Percentiles rank a stretch among this genome's conserved stretches.
These are phyloP conservation scores for Haliclona indistincta DNA, from an alignment of 37 sponge, comb jelly and placozoan genomes.

Conservation along the genomic window DNA sequence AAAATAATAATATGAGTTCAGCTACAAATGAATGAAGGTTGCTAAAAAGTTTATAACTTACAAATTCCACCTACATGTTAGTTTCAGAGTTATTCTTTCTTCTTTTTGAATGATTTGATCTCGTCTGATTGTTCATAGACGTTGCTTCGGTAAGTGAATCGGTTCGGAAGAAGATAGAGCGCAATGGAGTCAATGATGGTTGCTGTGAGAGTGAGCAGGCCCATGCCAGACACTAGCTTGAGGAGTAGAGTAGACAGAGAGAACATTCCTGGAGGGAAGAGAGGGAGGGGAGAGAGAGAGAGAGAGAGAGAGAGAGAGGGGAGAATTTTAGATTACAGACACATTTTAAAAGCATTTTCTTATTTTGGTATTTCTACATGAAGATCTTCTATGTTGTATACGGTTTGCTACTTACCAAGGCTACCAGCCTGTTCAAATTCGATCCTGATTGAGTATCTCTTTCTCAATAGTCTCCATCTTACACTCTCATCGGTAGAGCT, in stretches of 20 bases:
- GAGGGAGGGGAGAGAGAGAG: too few species aligned
- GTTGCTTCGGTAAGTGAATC: conserved; percentile 44
- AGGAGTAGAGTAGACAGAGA: conserved; percentile 59
- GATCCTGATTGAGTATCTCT: conserved; percentile 70
- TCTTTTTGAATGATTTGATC: too few species aligned
- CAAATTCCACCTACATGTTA: too few species aligned
- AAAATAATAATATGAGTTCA: too few species aligned
- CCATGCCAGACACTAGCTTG: conserved; percentile 74
- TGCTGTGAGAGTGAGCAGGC: conserved; percentile 76
- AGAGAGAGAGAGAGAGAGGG: too few species aligned
- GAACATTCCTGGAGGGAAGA: conserved; percentile 66
- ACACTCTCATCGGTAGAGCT: conserved; percentile 2
- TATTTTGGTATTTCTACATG: not conserved
- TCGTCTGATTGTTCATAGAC: conserved; percentile 38
- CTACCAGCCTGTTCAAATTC: conserved; percentile 80
- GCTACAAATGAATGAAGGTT: too few species aligned
- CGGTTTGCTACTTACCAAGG: conserved; percentile 36
- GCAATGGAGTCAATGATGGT: conserved; percentile 76
- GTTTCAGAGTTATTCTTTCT: too few species aligned
- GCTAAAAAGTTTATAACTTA: too few species aligned
- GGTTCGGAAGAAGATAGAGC: conserved; percentile 78
- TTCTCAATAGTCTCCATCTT: conserved; percentile 54
- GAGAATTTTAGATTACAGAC: too few species aligned
- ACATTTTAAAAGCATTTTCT: not conserved
- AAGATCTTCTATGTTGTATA: not conserved